Evolutionary conservation across 2,888 invertebrate genomes (phyloP).

Genomic region (Agelastica alni): DNA sequence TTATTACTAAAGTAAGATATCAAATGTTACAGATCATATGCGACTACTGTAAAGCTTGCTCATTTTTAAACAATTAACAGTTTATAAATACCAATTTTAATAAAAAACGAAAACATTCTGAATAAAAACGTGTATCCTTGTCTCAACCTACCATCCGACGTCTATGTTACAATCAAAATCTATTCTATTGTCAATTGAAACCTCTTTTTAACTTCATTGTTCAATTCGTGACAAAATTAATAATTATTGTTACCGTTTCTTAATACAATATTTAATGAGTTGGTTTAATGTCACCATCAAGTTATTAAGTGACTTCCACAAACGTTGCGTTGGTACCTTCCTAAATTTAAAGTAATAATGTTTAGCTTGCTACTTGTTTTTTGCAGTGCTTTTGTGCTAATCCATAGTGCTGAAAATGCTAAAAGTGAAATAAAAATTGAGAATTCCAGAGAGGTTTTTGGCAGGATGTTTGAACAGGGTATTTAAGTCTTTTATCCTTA

Average conservation of each 20-base stretch:
- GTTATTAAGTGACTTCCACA: not conserved
- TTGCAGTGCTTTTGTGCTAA: conserved; percentile 16
- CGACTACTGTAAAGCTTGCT: too few species aligned
- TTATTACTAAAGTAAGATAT: too few species aligned
- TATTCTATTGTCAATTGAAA: conserved; percentile 16
- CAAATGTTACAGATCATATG: too few species aligned
- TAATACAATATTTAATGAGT: conserved; percentile 25
- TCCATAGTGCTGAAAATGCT: conserved; percentile 15
- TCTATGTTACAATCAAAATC: too few species aligned
- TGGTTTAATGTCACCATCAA: conserved; percentile 5
- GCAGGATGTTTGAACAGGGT: conserved; percentile 38
- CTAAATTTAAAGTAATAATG: too few species aligned
- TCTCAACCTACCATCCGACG: too few species aligned
- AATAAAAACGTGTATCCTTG: too few species aligned
- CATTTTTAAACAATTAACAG: too few species aligned
- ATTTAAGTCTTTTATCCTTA: conserved; percentile 3
- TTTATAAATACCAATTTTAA: too few species aligned
- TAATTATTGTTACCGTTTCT: conserved; percentile 18
- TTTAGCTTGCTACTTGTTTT: too few species aligned
- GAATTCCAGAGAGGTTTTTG: conserved; percentile 25
- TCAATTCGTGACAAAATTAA: conserved; percentile 23
- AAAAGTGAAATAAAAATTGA: not conserved
- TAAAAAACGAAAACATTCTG: too few species aligned
- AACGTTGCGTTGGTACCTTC: not conserved
- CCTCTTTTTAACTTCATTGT: conserved; percentile 22